These are phyloP conservation scores for Beroe ovata DNA, from an alignment of 37 sponge, comb jelly and placozoan genomes.

Conservation along the genomic window DNA sequence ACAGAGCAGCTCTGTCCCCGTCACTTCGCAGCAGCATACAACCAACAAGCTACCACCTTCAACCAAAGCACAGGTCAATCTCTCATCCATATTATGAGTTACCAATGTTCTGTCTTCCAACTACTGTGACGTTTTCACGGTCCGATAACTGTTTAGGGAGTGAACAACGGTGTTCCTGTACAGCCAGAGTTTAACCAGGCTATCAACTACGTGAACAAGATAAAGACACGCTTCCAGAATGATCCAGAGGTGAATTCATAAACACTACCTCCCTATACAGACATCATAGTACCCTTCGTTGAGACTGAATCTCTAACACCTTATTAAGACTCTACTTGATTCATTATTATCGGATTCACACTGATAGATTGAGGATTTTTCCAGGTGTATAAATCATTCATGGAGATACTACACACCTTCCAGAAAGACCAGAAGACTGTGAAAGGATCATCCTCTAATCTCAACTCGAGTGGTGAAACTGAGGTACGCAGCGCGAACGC, in stretches of 20 bases:
- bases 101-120: no score
- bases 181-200: constrained; percentile 92
- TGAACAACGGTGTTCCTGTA: constrained; percentile 28
- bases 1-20: background rate
- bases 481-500: no score
- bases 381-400: constrained; percentile 84
- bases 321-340: no score
- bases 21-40: background rate
- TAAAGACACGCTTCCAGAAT: constrained; percentile 91
- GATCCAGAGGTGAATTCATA: constrained; percentile 83
- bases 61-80: background rate
- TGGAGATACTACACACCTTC: constrained; percentile 94
- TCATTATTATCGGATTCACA: no score
- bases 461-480: constrained; percentile 73
- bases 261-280: no score
- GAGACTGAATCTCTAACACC: no score
- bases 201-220: constrained; percentile 96
- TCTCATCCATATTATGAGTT: no score
- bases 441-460: constrained; percentile 59
- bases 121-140: no score
- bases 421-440: constrained; percentile 86
- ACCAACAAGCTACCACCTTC: background rate
- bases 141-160: background rate
- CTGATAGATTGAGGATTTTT: no score
- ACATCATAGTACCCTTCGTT: no score